Conservation (phyloP, 2,888 invertebrate species). For the Silvanus unidentatus region DNA sequence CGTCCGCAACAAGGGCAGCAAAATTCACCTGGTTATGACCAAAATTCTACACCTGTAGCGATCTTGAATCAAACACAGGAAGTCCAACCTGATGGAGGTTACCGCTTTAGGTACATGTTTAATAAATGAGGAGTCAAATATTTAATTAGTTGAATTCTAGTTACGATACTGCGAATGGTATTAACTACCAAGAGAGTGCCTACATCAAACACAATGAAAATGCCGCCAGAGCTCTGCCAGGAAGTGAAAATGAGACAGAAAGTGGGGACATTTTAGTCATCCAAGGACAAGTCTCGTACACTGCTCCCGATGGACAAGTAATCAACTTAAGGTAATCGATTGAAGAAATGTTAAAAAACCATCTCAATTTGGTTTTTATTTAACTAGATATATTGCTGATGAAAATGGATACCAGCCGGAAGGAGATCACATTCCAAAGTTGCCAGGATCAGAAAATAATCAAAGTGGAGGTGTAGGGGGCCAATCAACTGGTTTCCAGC, state of each 20-base stretch:
- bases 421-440: conserved; percentile 59
- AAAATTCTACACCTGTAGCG: conserved; percentile 41
- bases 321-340: conserved; percentile 56
- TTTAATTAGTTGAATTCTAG: conserved; percentile 40
- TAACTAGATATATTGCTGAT: conserved; percentile 59
- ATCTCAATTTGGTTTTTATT: conserved; percentile 11
- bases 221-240: conserved; percentile 40
- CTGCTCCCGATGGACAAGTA: conserved; percentile 63
- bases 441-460: conserved; percentile 32
- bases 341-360: conserved; percentile 28
- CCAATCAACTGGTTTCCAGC: too few species aligned
- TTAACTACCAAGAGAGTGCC: conserved; percentile 66
- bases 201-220: conserved; percentile 57
- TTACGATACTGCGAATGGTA: conserved; percentile 74
- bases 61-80: conserved; percentile 48
- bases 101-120: conserved; percentile 44
- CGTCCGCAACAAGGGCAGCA: conserved; percentile 1
- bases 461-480: neutral
- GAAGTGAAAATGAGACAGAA: conserved; percentile 42
- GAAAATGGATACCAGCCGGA: conserved; percentile 66
- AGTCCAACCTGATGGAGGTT: conserved; percentile 47
- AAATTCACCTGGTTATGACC: neutral
- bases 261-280: conserved; percentile 56
- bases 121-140: neutral
- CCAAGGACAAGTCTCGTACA: conserved; percentile 63